Percentiles rank a stretch among this genome's conserved stretches.
phyloP scores from a whole-genome alignment of 2,113 vertebrate species.

The Scolopax mira region DNA sequence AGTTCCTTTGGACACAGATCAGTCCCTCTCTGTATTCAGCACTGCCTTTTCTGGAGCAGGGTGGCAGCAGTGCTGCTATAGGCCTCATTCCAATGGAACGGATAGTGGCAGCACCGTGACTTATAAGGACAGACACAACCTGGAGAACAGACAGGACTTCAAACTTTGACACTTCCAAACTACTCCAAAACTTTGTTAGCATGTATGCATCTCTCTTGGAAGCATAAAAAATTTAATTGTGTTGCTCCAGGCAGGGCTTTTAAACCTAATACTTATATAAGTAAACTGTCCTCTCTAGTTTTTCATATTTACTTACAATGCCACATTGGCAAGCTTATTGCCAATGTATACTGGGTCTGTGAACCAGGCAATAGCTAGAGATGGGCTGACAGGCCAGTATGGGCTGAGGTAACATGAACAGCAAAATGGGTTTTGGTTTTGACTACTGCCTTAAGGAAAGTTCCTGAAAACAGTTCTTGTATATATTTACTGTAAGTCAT shows the following conservation, averaged over 20 bases:
- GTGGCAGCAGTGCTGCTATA: background rate
- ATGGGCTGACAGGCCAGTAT: background rate
- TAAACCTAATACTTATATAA: background rate
- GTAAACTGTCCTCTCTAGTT: conserved; percentile 2
- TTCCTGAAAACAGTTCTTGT: background rate
- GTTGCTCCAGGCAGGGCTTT: conserved; percentile 2
- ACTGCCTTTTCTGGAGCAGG: background rate
- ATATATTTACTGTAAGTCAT: background rate
- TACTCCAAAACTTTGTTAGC: background rate
- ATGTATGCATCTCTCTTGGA: background rate
- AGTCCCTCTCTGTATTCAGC: background rate
- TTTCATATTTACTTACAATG: background rate
- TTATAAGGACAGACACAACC: background rate
- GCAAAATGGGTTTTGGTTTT: background rate
- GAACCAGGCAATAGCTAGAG: background rate
- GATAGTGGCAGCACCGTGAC: accelerated
- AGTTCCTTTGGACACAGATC: background rate
- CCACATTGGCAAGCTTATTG: background rate
- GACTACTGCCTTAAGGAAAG: background rate
- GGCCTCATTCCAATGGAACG: background rate
- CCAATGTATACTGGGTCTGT: background rate
- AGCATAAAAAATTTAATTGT: background rate
- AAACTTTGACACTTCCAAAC: background rate
- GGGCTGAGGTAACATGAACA: background rate
- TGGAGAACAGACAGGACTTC: background rate